Evolutionary conservation across 2,113 vertebrate genomes (phyloP), one percentile per base, ranked within the genome.

Genomic region (Channa argus): DNA sequence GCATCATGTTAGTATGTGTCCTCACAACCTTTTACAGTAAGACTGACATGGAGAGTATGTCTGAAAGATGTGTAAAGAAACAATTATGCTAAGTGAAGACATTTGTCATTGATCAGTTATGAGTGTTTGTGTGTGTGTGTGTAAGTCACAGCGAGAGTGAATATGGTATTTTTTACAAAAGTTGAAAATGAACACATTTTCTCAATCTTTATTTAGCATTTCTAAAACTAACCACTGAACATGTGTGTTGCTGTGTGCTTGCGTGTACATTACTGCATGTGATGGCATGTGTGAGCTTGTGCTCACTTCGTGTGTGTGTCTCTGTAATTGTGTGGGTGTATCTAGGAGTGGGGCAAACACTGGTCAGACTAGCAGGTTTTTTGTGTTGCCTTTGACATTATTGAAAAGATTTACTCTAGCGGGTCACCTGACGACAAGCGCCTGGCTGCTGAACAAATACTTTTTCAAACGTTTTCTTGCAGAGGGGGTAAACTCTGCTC

Each of bases 381-480:
- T 91, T 89, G 89, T 82, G 0, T 71, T n/a, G 59, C 12, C 69
- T 79, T 75, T 74, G 59, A 91, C 84, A 68, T 89, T 82, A 91
- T 77, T 89, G 81, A 91, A 88, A 82, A 86, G 83, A 84, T 90
- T 90, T 92, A 88, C 86, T 88, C 77, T 61, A 71, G 82, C 80
- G 66, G 86, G 91, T 91, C 87, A 88, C 89, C 88, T 88, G 88
- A 83, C 73, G 89, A 93, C 86, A 92, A 82, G 82, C 44, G 33
- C 38, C 88, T 93, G 94, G 91, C 92, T 55, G 52, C 14, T 0
- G 77, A 91, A 87, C 89, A 89, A 88, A 88, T 89, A 54, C 63
- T 13, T 34, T 80, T 87, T 87, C 59, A 87, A 75, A 78, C 55
- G 45, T 85, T 88, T 87, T 84, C 77, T 74, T 88, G 88, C 82